Base-by-base conservation (phyloP, 2,797 vertebrate genomes). In the Phoxinus dragarum region DNA sequence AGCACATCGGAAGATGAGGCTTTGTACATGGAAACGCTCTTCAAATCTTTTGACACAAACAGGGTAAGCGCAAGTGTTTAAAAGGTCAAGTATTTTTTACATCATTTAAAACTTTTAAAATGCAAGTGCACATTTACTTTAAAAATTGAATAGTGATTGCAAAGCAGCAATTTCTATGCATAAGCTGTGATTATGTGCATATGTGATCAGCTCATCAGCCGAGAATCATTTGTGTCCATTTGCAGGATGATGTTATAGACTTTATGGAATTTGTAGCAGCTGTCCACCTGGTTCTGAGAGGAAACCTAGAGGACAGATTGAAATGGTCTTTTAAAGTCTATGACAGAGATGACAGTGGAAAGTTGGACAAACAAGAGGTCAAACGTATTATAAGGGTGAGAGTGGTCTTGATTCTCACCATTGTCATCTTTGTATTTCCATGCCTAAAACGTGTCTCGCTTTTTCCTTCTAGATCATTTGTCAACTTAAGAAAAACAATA, bases 291-390 rank as follows among this genome's bases (percentile, higher is more conserved):
- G 87, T 92, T 2, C 82, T 92, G 12, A 74, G 92, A 44, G 92
- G 92, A 16, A 92, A 90, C 16, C 86, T 91, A 16, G 91, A 94
- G 68, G 90, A 92, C 76, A 88, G 88, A 44, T 77, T 93, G 77
- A 92, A 66, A 34, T 93, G 91, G 92, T 91, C 92, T 21, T 93
- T 92, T 75, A 93, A 93, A 84, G 88, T 93, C 12, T 92, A 90
- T 54, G 92, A 94, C 79, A 87, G 74, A 34, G 90, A 93, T 81
- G 89, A 89, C 1, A 91, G 89, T 56, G 92, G 91, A 36, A 89
- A 88, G 77, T 80, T 92, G n/a, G 90, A 92, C 84, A 89, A 85
- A 71, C 82, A 71, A 19, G 92, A 94, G 81, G 84, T 93, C 44
- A 84, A 71, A 36, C 85, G 90, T 72, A 91, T 92, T 23, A 88